A percentile compares a stretch with the other conserved stretches of the same genome.
Evolutionary conservation across 2,888 invertebrate genomes (phyloP).

Genomic region (Lithodes maja): DNA sequence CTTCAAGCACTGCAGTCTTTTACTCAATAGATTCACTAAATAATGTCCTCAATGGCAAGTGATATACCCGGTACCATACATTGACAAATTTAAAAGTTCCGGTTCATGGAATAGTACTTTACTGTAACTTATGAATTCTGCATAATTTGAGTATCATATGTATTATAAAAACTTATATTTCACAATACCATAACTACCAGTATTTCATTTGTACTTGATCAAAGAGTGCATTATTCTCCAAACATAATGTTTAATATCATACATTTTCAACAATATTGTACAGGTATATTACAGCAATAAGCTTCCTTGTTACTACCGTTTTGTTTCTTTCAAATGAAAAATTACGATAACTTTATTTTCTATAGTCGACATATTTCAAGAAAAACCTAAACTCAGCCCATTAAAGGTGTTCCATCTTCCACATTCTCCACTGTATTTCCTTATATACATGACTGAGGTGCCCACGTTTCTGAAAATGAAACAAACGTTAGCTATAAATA

Average conservation of each 20-base stretch:
- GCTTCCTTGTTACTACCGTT: background rate
- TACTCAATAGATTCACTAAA: background rate
- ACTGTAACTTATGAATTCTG: too few relatives aligned
- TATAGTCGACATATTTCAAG: background rate
- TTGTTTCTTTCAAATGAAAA: background rate
- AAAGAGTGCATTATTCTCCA: too few relatives aligned
- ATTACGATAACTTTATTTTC: background rate
- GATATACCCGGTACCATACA: too few relatives aligned
- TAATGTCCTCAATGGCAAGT: background rate
- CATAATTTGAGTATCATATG: too few relatives aligned
- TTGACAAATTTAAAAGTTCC: too few relatives aligned
- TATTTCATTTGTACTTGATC: too few relatives aligned
- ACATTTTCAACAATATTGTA: too few relatives aligned
- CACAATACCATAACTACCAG: too few relatives aligned
- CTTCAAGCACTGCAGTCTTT: background rate
- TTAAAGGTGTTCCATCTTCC: constrained; percentile 4
- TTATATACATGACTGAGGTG: background rate
- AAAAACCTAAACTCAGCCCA: background rate
- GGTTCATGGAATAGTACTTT: too few relatives aligned
- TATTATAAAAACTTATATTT: too few relatives aligned
- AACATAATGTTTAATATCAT: too few relatives aligned
- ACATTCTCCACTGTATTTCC: background rate
- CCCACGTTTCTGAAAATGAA: background rate
- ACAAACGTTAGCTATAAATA: background rate
- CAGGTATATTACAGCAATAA: background rate